A percentile compares a stretch with the other conserved stretches of the same genome.
These are phyloP conservation scores for Urocyon cinereoargenteus DNA, from an alignment of 2,797 vertebrate genomes.

Conservation along the genomic window DNA sequence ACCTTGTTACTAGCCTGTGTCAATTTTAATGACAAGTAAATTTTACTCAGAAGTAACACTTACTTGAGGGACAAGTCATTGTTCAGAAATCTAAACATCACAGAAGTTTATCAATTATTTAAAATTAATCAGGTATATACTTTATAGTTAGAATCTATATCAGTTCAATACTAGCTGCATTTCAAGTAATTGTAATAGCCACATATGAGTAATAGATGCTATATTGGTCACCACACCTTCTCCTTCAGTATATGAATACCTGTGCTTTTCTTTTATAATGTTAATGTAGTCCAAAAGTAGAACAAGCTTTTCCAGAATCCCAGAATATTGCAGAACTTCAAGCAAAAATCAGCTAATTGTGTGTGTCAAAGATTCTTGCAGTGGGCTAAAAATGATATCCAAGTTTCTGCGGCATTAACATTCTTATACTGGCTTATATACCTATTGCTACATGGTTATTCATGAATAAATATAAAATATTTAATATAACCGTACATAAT, in stretches of 20 bases:
- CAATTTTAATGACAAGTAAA: neutral
- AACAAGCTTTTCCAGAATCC: neutral
- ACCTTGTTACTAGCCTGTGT: neutral
- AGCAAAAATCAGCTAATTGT: neutral
- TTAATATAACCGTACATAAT: neutral
- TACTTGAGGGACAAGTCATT: neutral
- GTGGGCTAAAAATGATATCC: neutral
- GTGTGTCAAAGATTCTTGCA: neutral
- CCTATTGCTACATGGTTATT: neutral
- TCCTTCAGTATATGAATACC: neutral
- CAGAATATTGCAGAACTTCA: neutral
- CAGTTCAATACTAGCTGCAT: neutral
- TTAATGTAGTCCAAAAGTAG: neutral
- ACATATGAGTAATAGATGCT: neutral
- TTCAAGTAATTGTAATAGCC: neutral
- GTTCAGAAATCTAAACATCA: neutral
- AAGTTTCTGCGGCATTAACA: neutral
- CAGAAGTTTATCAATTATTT: slow-evolving; percentile 8
- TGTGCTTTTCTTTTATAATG: neutral
- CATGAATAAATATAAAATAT: neutral
- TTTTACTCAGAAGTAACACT: neutral
- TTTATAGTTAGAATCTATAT: neutral
- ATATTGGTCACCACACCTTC: neutral
- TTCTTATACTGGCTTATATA: neutral
- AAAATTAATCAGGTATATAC: slow-evolving; percentile 4